Percentiles rank a stretch among this genome's conserved stretches.
Conservation (phyloP, 2,888 invertebrate species). For the Leptinotarsa rubiginosa region DNA sequence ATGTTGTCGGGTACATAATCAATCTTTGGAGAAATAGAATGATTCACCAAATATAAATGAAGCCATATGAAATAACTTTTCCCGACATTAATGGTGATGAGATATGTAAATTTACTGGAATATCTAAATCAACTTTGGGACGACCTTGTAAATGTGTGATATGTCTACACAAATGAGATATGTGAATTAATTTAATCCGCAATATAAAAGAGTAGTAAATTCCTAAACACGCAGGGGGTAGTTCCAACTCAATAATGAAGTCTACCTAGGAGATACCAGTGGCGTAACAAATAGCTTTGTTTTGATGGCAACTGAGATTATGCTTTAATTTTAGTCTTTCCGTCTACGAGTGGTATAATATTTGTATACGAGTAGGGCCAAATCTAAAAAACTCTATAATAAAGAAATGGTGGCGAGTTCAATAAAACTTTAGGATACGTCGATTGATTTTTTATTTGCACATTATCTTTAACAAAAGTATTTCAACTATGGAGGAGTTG, state of each 20-base stretch:
- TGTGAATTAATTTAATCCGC: constrained; percentile 54
- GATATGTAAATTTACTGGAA: constrained; percentile 53
- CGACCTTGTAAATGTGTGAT: constrained; percentile 50
- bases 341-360: background rate
- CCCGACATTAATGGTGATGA: constrained; percentile 55
- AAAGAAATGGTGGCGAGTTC: too few relatives aligned
- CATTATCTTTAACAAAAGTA: too few relatives aligned
- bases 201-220: constrained; percentile 54
- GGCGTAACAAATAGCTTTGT: constrained; percentile 19
- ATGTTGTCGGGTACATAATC: background rate
- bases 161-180: constrained; percentile 52
- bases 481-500: too few relatives aligned
- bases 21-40: background rate
- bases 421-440: too few relatives aligned
- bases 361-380: too few relatives aligned
- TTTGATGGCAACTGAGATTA: background rate
- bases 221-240: constrained; percentile 46
- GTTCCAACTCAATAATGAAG: constrained; percentile 40
- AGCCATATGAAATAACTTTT: constrained; percentile 39
- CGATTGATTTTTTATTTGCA: too few relatives aligned
- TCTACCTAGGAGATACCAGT: constrained; percentile 31
- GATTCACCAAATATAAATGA: constrained; percentile 43
- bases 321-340: background rate
- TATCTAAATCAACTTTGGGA: constrained; percentile 44
- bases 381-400: too few relatives aligned